A percentile compares a stretch with the other conserved stretches of the same genome.
These are phyloP conservation scores for Tautogolabrus adspersus DNA, from an alignment of 2,113 vertebrate genomes.

Conservation along the genomic window DNA sequence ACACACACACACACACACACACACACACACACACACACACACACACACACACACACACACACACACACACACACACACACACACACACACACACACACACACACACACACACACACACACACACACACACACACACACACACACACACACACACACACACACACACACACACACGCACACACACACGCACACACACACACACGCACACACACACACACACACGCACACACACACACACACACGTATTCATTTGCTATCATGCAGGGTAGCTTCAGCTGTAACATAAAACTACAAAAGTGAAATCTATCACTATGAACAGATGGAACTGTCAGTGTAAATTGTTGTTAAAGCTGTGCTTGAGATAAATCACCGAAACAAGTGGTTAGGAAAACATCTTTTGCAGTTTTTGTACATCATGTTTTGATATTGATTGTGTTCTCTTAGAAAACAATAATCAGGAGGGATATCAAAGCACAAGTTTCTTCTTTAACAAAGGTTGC, in stretches of 20 bases:
- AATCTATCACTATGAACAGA: not conserved
- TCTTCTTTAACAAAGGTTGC: not conserved
- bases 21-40: not conserved
- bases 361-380: not conserved
- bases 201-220: no score
- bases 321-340: not conserved
- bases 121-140: not conserved
- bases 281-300: conserved; percentile 14
- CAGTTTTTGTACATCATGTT: not conserved
- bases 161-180: no score
- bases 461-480: not conserved
- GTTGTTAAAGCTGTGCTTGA: not conserved
- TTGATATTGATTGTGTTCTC: not conserved
- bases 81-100: not conserved
- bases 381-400: conserved; percentile 1
- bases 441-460: not conserved
- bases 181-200: no score
- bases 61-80: not conserved
- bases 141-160: not conserved
- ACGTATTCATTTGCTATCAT: not conserved
- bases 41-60: not conserved
- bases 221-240: not conserved
- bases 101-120: not conserved
- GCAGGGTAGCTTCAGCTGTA: not conserved
- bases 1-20: not conserved